Conservation (phyloP, 64 coral and sea anemone species). For the Exaiptasia diaphana region DNA sequence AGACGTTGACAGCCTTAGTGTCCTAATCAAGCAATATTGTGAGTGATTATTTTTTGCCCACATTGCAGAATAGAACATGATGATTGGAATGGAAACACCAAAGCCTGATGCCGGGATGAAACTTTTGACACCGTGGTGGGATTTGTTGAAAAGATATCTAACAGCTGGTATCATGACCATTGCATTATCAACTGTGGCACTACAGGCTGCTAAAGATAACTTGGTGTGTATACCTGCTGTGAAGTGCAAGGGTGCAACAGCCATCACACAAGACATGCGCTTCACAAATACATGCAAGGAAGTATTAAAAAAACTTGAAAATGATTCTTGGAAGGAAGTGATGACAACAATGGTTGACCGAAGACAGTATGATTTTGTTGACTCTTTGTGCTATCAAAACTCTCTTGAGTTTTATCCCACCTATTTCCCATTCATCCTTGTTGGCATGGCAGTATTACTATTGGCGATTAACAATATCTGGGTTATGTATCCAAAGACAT, state of each 20-base stretch:
- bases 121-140: constrained; percentile 23
- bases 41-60: too few relatives aligned
- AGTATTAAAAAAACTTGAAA: neutral
- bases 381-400: neutral
- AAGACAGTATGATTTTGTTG: constrained; percentile 7
- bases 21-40: too few relatives aligned
- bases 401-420: neutral
- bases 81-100: neutral
- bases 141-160: neutral
- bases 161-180: neutral
- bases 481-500: constrained; percentile 51
- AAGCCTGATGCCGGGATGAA: neutral
- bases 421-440: constrained; percentile 16
- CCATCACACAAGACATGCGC: neutral
- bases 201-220: constrained; percentile 15
- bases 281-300: neutral
- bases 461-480: constrained; percentile 1
- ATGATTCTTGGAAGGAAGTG: neutral
- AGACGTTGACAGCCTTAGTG: too few relatives aligned
- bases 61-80: neutral
- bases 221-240: constrained; percentile 30
- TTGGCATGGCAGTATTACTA: neutral
- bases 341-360: constrained; percentile 3
- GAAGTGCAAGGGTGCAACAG: neutral
- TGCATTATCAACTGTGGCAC: neutral